Conservation (phyloP, 2,797 vertebrate genomes). For the Malacoraja senta region DNA sequence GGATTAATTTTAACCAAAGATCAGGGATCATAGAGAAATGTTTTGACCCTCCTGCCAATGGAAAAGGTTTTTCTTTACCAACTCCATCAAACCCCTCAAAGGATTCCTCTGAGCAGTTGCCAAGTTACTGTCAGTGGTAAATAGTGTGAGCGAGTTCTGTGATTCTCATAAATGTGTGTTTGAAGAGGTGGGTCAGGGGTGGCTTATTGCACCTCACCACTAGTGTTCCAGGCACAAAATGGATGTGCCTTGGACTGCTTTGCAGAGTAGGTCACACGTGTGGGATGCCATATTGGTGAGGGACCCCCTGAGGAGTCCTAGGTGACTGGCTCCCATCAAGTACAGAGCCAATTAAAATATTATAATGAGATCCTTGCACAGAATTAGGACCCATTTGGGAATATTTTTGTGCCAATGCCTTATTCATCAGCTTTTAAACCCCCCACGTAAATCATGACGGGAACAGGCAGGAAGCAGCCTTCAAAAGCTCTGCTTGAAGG, state of each 20-base stretch:
- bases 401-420: not conserved
- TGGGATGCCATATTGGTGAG: not conserved
- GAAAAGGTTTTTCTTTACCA: not conserved
- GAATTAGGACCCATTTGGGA: not conserved
- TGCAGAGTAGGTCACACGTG: not conserved
- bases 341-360: conserved; percentile 4
- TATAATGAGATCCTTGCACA: not conserved
- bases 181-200: not conserved
- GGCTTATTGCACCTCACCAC: not conserved
- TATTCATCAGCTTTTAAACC: not conserved
- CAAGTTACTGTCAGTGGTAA: conserved; percentile 2
- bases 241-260: not conserved
- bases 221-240: not conserved
- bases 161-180: not conserved
- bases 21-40: not conserved
- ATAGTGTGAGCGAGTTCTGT: not conserved
- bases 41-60: not conserved
- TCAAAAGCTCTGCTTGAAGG: not conserved
- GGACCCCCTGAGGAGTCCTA: not conserved
- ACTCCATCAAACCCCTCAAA: not conserved
- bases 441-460: not conserved
- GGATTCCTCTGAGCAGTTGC: not conserved
- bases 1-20: not conserved
- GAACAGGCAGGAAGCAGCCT: not conserved
- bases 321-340: not conserved